Evolutionary conservation across 2,888 invertebrate species (phyloP), one percentile per base, ranked within the genome.

Genomic region (Chouioia cunea): DNA sequence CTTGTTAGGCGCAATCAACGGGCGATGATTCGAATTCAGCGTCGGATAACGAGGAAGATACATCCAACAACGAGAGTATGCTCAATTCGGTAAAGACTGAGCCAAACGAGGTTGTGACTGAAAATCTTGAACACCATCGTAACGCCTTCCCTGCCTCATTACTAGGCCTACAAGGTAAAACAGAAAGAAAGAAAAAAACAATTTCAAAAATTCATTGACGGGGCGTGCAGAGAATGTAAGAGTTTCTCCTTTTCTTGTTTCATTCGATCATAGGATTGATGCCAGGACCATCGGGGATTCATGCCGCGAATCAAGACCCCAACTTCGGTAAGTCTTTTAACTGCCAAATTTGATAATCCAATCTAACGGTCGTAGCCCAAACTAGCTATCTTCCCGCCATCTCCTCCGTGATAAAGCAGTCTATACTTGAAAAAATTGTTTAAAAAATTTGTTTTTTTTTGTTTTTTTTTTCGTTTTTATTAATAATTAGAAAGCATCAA

Each of bases 221-320:
- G n/a, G 16, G 1, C 20, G 43, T 0, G 8, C 1, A 14, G n/a
- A 4, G 6, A 62, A 48, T 52, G 54, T 71, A 43, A 56, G 64
- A 36, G n/a, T 18, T 71, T 65, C 60, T 64, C 10, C 54, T 64
- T 59, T 59, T 47, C 36, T 16, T 14, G 8, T 36, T 63, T 44
- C 15, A 8, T 36, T 43, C 71, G 77, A 76, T 74, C 91, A 86
- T 91, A 88, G 95, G 94, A 81, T 89, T 95, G 78, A 88, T 95
- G 84, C 94, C 95, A 74, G 95, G 95, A 80, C 95, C 95, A 47
- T 95, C 95, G 75, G 94, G 94, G 81, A 92, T 95, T 86, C 93
- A 91, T 79, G 90, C 90, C 82, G 89, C 89, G 72, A 87, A 86
- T 86, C 93, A 86, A 92, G 93, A 88, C 78, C 85, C 86, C 86